Base-by-base conservation (phyloP, 2,797 vertebrate genomes). In the Sitta carolinensis region DNA sequence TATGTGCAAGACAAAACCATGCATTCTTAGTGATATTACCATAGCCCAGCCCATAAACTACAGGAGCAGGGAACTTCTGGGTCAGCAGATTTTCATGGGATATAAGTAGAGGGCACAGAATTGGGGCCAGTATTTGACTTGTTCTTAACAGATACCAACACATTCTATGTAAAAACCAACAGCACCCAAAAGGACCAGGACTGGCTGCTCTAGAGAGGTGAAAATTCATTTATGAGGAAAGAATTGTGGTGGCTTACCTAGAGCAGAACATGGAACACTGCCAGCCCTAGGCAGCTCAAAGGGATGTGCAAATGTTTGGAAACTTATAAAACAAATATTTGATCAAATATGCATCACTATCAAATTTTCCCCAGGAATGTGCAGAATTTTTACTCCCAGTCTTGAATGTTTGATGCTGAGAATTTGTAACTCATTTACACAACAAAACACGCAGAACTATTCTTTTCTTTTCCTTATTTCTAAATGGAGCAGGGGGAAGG, bases 271-370 rank as follows among this genome's bases (percentile, higher is more conserved):
- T 43, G 87, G 95, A 94, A 69, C 2, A 1, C 22, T 78, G 94
- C 94, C 95, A 97, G 66, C 16, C 40, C 34, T 69, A 92, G 52
- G 13, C 50, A 36, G 76, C 91, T 94, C 85, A 86, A 93, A 93
- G 67, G 55, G 78, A 95, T 62, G 14, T 3, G 25, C 2, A 4
- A 68, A 27, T 1, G 5, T 69, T 36, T 96, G 85, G 67, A 95
- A 95, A 92, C 70, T 88, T 96, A 84, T n/a, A 68, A 96, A 96
- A 95, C 92, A 97, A 93, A 54, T 87, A 95, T 79, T 95, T 92
- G 79, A 97, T 96, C 87, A 96, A 94, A 90, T 88, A 87, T 47
- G 72, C 74, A 91, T 84, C 79, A 76, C 93, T 96, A 97, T 95
- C 95, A 73, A 94, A 45, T 94, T 95, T 94, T 93, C 89, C 75